These are phyloP conservation scores for Theristicus caerulescens DNA, from an alignment of 2,113 vertebrate genomes.

Conservation along the genomic window DNA sequence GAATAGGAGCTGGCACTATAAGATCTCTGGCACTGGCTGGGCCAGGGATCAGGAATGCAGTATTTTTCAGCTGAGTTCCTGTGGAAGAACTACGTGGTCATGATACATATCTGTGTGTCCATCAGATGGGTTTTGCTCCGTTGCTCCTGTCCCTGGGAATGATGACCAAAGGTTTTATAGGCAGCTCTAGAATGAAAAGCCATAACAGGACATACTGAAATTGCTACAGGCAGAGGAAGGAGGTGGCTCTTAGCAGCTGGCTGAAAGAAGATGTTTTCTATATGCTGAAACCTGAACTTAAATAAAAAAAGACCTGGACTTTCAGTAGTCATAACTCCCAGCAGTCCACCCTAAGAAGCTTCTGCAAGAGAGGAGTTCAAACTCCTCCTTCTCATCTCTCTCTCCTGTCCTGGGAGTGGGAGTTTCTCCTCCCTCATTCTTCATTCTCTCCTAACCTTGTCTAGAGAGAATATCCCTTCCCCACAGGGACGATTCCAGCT, in stretches of 20 bases:
- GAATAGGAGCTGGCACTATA: background rate
- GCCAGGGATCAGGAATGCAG: background rate
- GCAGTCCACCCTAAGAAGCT: background rate
- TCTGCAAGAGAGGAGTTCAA: background rate
- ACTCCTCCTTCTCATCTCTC: background rate
- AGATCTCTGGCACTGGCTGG: background rate
- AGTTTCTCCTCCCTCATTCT: background rate
- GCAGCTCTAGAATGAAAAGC: background rate
- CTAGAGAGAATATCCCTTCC: background rate
- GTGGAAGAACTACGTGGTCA: background rate
- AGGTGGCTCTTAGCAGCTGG: background rate
- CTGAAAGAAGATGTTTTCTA: background rate
- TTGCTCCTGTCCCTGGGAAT: background rate
- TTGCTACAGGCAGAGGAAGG: background rate
- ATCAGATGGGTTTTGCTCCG: background rate
- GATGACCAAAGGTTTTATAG: background rate
- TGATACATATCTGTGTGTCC: background rate
- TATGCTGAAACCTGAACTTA: background rate
- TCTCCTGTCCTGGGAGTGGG: background rate
- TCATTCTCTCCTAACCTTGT: background rate
- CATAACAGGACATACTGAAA: background rate
- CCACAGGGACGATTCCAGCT: background rate
- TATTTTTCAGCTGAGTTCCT: background rate
- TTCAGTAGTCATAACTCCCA: background rate
- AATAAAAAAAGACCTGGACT: background rate